Evolutionary conservation across 2,113 vertebrate genomes (phyloP).

Genomic region (Paratilapia polleni): DNA sequence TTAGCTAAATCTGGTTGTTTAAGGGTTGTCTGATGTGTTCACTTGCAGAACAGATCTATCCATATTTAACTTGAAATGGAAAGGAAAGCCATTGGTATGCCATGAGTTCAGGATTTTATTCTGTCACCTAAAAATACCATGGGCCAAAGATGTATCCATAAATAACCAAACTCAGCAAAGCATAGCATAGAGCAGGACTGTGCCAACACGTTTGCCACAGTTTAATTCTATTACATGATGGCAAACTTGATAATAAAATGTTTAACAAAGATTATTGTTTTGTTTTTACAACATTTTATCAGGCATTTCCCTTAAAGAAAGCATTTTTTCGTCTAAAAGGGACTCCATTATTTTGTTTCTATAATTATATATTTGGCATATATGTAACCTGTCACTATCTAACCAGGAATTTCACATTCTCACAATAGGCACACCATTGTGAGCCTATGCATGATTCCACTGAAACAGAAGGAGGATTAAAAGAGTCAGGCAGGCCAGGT

Average conservation of each 20-base stretch:
- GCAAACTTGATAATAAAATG: too few species aligned
- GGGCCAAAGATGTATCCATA: slow-evolving; percentile 1
- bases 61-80: background rate
- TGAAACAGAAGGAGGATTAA: background rate
- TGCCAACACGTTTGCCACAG: too few species aligned
- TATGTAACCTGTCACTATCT: background rate
- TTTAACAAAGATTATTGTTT: too few species aligned
- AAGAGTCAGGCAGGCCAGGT: background rate
- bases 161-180: slow-evolving; percentile 1
- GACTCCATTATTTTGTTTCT: background rate
- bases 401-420: background rate
- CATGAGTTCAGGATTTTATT: slow-evolving; percentile 6
- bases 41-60: background rate
- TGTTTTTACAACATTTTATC: too few species aligned
- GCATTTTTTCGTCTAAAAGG: too few species aligned
- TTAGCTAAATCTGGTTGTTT: background rate
- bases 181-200: background rate
- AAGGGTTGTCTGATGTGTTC: background rate
- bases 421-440: background rate
- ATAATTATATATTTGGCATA: background rate
- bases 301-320: too few species aligned
- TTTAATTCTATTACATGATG: too few species aligned
- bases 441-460: background rate
- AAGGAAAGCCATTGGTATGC: background rate
- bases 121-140: slow-evolving; percentile 2